A percentile compares a stretch with the other conserved stretches of the same genome.
phyloP scores from a whole-genome alignment of 2,888 invertebrate species.

The Elysia crispata region DNA sequence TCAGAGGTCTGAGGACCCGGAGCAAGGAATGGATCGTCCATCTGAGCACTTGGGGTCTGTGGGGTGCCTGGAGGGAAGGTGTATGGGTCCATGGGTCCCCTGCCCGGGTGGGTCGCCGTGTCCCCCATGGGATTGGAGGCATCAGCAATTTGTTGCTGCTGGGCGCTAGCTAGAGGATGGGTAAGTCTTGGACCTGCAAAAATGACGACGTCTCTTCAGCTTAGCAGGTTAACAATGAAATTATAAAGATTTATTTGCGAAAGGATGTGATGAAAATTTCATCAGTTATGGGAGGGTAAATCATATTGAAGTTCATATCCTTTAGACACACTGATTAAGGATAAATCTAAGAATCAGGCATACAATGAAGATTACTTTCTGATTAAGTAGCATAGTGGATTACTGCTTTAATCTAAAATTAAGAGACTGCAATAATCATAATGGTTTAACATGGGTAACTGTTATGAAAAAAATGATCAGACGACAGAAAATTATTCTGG shows the following conservation, averaged over 20 bases:
- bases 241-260: background rate
- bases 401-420: no score
- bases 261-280: background rate
- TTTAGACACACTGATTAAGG: no score
- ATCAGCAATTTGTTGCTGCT: slow-evolving; percentile 3
- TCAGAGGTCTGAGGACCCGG: slow-evolving; percentile 44
- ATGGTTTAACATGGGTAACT: no score
- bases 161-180: background rate
- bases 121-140: slow-evolving; percentile 45
- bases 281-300: no score
- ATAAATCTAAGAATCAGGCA: no score
- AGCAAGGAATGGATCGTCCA: slow-evolving; percentile 43
- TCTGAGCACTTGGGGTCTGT: slow-evolving; percentile 46
- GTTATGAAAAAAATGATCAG: no score
- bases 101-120: slow-evolving; percentile 24
- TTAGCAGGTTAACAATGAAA: background rate
- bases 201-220: background rate
- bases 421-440: no score
- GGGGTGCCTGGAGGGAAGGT: slow-evolving; percentile 66
- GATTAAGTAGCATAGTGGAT: no score
- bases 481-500: no score
- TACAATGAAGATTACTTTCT: no score
- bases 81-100: slow-evolving; percentile 61
- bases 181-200: no score
- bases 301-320: no score